phyloP scores from a whole-genome alignment of 2,113 vertebrate genomes.

The Notarius lentiginosus region DNA sequence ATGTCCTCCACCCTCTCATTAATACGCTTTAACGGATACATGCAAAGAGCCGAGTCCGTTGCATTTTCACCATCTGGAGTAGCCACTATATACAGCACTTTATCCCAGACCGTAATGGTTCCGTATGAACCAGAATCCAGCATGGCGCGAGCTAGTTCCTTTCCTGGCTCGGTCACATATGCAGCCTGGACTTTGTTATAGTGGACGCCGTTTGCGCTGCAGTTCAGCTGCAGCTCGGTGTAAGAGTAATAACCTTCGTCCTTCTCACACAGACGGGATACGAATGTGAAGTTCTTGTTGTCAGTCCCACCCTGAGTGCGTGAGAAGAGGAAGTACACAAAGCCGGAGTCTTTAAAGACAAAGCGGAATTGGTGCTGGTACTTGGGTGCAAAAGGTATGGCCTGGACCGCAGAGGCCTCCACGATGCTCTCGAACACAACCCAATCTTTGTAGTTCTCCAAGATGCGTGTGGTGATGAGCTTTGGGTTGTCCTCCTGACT shows the following conservation, averaged over 20 bases:
- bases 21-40: slow-evolving; percentile 81
- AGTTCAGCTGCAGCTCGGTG: slow-evolving; percentile 89
- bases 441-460: slow-evolving; percentile 74
- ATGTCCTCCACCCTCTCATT: slow-evolving; percentile 79
- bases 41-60: slow-evolving; percentile 80
- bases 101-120: slow-evolving; percentile 57
- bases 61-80: slow-evolving; percentile 73
- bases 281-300: slow-evolving; percentile 82
- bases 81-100: slow-evolving; percentile 85
- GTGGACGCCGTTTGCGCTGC: slow-evolving; percentile 63
- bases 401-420: slow-evolving; percentile 82
- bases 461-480: slow-evolving; percentile 91
- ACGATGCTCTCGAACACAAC: slow-evolving; percentile 89
- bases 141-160: slow-evolving; percentile 71
- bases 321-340: slow-evolving; percentile 93
- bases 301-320: slow-evolving; percentile 81
- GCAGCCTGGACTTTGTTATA: slow-evolving; percentile 83
- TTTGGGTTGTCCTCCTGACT: slow-evolving; percentile 89
- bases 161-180: slow-evolving; percentile 72
- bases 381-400: slow-evolving; percentile 75
- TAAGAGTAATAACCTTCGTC: slow-evolving; percentile 93
- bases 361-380: slow-evolving; percentile 79
- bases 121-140: slow-evolving; percentile 55
- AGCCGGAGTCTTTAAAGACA: slow-evolving; percentile 79
- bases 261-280: slow-evolving; percentile 85